A percentile compares a stretch with the other conserved stretches of the same genome.
Conservation (phyloP, 1,140 invertebrate species). For the Piezodorus guildinii region DNA sequence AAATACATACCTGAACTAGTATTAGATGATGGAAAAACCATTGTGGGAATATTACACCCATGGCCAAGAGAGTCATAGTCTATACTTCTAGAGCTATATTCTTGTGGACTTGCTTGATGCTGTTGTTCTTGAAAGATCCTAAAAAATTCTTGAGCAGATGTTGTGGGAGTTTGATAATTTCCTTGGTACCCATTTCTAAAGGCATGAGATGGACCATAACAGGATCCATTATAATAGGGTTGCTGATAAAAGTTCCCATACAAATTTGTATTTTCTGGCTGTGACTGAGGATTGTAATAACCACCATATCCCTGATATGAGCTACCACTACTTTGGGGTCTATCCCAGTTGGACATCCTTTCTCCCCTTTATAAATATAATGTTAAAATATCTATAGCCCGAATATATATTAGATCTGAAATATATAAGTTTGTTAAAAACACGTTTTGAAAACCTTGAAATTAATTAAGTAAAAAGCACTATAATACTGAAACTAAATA, state of each 20-base stretch:
- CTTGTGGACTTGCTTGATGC: slow-evolving; percentile 20
- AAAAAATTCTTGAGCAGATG: slow-evolving; percentile 2
- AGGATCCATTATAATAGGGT: neutral
- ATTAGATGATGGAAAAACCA: slow-evolving; percentile 11
- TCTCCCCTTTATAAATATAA: no score
- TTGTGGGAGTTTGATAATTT: neutral
- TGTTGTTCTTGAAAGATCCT: slow-evolving; percentile 31
- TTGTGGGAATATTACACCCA: neutral
- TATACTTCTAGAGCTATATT: neutral
- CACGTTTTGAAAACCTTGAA: no score
- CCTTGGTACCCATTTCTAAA: neutral
- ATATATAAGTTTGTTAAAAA: no score
- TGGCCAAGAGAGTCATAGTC: neutral
- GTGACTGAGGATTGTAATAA: neutral
- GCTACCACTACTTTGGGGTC: neutral
- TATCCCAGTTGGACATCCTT: slow-evolving; percentile 10
- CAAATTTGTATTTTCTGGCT: neutral
- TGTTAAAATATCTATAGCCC: no score
- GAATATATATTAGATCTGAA: no score
- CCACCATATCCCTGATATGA: neutral
- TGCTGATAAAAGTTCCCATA: slow-evolving; percentile 2
- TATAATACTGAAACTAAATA: no score
- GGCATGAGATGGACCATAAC: neutral
- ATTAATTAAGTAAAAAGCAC: no score
- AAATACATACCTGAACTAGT: neutral